A percentile compares a stretch with the other conserved stretches of the same genome.
These are phyloP conservation scores for Rhea pennata DNA, from an alignment of 2,113 vertebrate species.

Conservation along the genomic window DNA sequence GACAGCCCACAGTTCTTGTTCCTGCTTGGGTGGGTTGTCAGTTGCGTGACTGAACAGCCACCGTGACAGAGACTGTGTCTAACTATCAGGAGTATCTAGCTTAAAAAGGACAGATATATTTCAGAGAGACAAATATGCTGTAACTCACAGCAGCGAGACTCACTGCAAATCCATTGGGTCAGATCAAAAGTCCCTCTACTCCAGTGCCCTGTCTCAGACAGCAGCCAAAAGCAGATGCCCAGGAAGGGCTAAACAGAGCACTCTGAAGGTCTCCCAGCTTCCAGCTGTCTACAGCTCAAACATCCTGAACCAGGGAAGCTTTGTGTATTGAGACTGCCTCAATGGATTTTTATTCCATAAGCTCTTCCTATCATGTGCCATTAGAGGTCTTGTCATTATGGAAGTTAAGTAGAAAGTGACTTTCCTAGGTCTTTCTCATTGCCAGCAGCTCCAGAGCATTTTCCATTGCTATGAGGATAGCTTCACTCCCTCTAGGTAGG, in stretches of 20 bases:
- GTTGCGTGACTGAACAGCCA: neutral
- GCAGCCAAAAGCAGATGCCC: neutral
- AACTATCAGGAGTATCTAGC: neutral
- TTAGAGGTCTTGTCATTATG: neutral
- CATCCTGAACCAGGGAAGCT: neutral
- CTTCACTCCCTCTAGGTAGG: neutral
- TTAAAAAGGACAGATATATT: neutral
- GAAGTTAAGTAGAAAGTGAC: neutral
- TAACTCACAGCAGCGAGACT: neutral
- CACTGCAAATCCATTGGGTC: neutral
- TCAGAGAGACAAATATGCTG: neutral
- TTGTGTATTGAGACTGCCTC: neutral
- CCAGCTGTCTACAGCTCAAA: neutral
- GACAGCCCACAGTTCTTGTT: neutral
- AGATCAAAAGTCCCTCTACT: neutral
- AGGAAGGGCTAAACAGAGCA: neutral
- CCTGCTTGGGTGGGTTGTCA: neutral
- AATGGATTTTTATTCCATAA: neutral
- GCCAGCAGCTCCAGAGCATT: neutral
- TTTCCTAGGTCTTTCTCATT: neutral
- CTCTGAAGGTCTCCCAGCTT: neutral
- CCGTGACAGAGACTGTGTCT: neutral
- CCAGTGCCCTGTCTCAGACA: neutral
- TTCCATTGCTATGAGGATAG: neutral
- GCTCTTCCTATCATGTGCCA: too few species aligned